Percentiles rank a stretch among this genome's conserved stretches.
Evolutionary conservation across 2,797 vertebrate genomes (phyloP).

Genomic region (Ctenopoma kingsleyae): DNA sequence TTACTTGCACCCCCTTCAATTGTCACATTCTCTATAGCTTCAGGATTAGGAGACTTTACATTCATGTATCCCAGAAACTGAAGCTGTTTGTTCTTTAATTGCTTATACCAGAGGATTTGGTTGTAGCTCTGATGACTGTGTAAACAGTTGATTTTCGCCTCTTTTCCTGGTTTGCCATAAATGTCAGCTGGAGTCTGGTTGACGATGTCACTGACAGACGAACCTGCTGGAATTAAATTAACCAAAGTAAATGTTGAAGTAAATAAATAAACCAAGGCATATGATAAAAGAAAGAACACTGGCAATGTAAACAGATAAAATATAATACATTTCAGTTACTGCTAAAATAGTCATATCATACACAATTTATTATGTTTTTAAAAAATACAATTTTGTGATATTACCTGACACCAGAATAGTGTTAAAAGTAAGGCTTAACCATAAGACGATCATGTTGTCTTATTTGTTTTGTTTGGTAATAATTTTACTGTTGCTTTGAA

Average conservation of each 20-base stretch:
- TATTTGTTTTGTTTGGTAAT: background rate
- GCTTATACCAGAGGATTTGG: constrained; percentile 51
- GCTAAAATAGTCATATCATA: too few species aligned
- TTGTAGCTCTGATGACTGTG: constrained; percentile 30
- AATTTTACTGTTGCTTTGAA: too few species aligned
- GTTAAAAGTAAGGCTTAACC: background rate
- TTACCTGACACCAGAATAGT: background rate
- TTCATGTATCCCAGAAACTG: constrained; percentile 55
- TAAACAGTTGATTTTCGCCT: constrained; percentile 31
- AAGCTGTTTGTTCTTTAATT: constrained; percentile 21
- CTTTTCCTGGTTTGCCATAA: background rate
- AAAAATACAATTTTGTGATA: background rate
- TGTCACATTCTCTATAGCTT: constrained; percentile 8
- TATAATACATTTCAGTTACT: too few species aligned
- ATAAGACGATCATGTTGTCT: background rate
- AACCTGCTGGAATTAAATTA: constrained; percentile 10
- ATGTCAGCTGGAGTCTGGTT: constrained; percentile 51
- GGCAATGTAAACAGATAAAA: too few species aligned
- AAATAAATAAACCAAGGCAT: too few species aligned
- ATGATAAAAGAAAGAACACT: too few species aligned
- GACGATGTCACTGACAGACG: constrained; percentile 30
- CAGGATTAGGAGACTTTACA: background rate
- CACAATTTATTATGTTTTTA: too few species aligned
- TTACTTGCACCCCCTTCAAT: constrained; percentile 32
- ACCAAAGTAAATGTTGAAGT: too few species aligned